These are phyloP conservation scores for Halocynthia aurantium DNA, from an alignment of 23 tunicate species.

Conservation along the genomic window DNA sequence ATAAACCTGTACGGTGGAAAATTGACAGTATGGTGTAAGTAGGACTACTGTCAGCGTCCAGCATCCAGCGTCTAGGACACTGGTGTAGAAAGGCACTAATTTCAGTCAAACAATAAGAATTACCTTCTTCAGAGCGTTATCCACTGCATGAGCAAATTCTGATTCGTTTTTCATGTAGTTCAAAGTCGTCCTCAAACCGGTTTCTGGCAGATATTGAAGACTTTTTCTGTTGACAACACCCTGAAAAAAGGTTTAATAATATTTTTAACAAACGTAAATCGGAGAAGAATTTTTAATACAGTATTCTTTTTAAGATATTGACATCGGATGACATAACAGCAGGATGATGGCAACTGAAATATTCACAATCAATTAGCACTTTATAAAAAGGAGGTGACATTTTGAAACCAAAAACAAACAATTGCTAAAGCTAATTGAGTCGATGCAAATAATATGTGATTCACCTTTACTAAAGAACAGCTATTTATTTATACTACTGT, in stretches of 20 bases:
- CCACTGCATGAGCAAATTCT: constrained; percentile 56
- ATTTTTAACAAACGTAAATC: not conserved
- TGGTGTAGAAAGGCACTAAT: not conserved
- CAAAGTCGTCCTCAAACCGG: constrained; percentile 53
- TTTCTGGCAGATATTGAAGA: constrained; percentile 37
- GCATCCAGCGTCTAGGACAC: no score
- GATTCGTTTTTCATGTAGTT: constrained; percentile 43
- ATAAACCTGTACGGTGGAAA: no score
- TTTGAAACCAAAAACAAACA: not conserved
- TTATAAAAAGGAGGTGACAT: no score
- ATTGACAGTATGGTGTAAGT: no score
- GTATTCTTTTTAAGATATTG: no score
- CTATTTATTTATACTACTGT: no score
- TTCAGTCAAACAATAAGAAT: not conserved
- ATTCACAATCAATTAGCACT: no score
- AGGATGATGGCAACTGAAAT: no score
- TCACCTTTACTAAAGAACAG: no score
- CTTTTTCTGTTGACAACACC: constrained; percentile 58
- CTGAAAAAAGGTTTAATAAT: constrained; percentile 21
- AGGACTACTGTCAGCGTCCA: not conserved
- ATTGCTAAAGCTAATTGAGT: no score
- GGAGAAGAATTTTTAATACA: not conserved
- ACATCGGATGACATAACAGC: no score
- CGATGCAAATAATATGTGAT: no score
- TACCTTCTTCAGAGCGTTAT: constrained; percentile 70